Base-by-base conservation (phyloP, 2,888 invertebrate species). In the Amiota minor region DNA sequence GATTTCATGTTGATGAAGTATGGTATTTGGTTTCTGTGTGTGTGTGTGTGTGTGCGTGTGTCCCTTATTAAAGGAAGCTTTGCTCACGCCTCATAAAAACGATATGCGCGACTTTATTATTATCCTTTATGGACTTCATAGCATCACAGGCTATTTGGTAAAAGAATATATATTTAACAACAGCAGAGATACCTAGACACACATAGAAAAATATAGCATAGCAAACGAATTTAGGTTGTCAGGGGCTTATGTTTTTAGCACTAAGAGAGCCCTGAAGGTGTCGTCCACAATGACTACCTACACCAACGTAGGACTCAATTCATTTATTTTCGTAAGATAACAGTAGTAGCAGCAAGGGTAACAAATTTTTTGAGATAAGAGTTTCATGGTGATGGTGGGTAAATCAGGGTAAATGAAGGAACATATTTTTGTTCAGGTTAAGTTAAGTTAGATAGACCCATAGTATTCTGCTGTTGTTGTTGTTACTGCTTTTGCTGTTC, bases 51-150 rank as follows among this genome's bases (percentile, higher is more conserved):
- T 50, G 18, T 11, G 16, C 10, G n/a, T 50, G 9, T 20, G 20
- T 12, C 50, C 9, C 50, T 50, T 46, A 47, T 65, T 47, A 65
- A 47, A 65, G 65, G 16, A 16, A 65, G 53, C 67, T 68, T 23
- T 23, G 67, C 35, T n/a, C 67, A 23, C 50, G 53, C 53, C 20
- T 50, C 50, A 50, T 65, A 53, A 68, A 68, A 50, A 68, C 20
- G 53, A 68, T 23, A 23, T 50, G 50, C 67, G 67, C 67, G 23
- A 53, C 46, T 53, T 20, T 23, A 50, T 53, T 53, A 53, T 14
- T 68, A 14, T 16, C 46, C 65, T 68, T 68, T 50, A 53, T 53
- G 18, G 50, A 23, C 50, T 68, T n/a, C 8, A 50, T 3, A 35
- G 53, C 53, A 9, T 53, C 18, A 16, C 47, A 16, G 65, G 16